These are phyloP conservation scores for Nothobranchius furzeri DNA, from an alignment of 2,113 vertebrate species.

Conservation along the genomic window DNA sequence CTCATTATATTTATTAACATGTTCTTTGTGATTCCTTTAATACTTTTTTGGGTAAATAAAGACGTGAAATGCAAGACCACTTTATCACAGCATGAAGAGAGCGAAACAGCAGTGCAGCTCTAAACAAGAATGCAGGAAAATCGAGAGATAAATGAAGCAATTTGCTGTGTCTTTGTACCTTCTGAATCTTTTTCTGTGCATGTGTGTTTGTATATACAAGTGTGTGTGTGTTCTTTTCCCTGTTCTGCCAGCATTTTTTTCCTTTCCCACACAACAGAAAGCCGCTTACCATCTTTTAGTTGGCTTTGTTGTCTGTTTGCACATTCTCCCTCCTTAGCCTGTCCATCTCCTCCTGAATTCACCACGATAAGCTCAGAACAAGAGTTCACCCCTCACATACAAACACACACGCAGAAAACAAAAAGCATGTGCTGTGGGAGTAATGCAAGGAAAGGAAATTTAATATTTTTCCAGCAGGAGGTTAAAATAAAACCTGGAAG, in stretches of 20 bases:
- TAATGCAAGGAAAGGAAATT: background rate
- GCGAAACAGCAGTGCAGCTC: conserved; percentile 2
- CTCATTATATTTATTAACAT: background rate
- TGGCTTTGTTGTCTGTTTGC: conserved; percentile 28
- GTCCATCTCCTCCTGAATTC: conserved; percentile 54
- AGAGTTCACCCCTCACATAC: conserved; percentile 6
- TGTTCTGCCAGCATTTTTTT: background rate
- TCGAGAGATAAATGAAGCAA: conserved; percentile 20
- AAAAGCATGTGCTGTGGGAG: conserved; percentile 6
- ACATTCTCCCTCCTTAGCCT: conserved; percentile 33
- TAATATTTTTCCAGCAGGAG: background rate
- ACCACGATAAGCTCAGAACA: conserved; percentile 46
- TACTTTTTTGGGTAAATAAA: background rate
- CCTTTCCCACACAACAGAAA: conserved; percentile 42
- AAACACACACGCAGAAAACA: conserved; percentile 30
- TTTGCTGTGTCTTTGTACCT: conserved; percentile 15
- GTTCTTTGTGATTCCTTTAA: background rate
- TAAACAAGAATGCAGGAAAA: conserved; percentile 22
- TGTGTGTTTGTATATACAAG: background rate
- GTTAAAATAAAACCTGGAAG: background rate
- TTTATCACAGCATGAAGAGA: background rate
- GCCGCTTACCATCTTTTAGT: conserved; percentile 50
- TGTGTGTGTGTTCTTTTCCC: conserved; percentile 18
- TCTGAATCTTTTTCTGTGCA: background rate
- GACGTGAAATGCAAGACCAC: background rate